Evolutionary conservation across 2,797 vertebrate species (phyloP).

Genomic region (Malurus leucopterus): DNA sequence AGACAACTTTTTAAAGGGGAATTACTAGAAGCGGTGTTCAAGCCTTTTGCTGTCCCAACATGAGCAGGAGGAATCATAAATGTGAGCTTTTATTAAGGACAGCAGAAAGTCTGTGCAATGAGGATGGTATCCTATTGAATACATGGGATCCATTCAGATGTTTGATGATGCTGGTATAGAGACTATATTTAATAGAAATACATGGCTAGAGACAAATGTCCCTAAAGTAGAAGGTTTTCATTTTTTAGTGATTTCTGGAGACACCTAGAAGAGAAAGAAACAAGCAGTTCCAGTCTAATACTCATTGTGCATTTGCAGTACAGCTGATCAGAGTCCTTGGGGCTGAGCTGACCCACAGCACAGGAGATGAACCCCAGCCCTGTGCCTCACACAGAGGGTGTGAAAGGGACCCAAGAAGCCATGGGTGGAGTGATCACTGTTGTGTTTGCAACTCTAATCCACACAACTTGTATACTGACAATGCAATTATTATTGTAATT

Average conservation of each 20-base stretch:
- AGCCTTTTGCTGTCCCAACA: background rate
- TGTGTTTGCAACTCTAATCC: background rate
- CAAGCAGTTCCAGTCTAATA: background rate
- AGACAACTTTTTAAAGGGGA: background rate
- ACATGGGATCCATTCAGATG: background rate
- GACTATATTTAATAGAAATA: background rate
- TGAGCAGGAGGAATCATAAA: background rate
- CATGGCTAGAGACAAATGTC: background rate
- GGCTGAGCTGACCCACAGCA: background rate
- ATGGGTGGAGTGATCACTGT: rapidly evolving
- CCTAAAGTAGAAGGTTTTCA: background rate
- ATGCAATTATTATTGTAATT: background rate
- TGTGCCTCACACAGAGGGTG: background rate
- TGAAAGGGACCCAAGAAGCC: background rate
- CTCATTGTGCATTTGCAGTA: background rate
- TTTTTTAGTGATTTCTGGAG: background rate
- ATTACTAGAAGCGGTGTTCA: background rate
- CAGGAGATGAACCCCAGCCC: background rate
- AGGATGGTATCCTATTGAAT: background rate
- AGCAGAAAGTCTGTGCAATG: background rate
- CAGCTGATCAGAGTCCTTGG: background rate
- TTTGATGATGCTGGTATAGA: background rate
- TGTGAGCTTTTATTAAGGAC: background rate
- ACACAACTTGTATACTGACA: background rate
- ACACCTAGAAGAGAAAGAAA: background rate